Conservation (phyloP, 2,113 vertebrate species). For the Origma solitaria region DNA sequence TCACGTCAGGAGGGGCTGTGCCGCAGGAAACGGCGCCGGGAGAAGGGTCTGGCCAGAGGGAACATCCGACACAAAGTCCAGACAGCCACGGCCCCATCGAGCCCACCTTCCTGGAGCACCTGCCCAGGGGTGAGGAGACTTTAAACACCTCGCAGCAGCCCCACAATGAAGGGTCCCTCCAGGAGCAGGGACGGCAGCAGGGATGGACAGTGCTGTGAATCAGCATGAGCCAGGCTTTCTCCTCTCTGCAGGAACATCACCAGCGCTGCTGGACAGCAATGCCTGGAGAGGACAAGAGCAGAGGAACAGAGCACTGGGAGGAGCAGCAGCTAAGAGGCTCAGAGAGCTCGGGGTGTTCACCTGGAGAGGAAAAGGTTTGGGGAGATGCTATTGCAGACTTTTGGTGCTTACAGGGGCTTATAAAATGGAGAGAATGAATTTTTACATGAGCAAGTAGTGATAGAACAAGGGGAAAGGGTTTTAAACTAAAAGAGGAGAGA, state of each 20-base stretch:
- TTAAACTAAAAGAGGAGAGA: background rate
- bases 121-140: background rate
- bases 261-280: background rate
- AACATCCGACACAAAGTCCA: background rate
- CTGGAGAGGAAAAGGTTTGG: no score
- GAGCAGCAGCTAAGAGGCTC: background rate
- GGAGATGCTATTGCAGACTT: background rate
- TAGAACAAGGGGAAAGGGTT: no score
- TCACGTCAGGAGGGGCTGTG: accelerated
- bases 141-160: background rate
- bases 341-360: no score
- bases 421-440: no score
- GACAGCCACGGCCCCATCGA: background rate
- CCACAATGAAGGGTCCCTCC: background rate
- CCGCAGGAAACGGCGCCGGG: background rate
- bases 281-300: no score
- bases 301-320: background rate
- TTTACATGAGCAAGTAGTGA: no score
- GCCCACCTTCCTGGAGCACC: background rate
- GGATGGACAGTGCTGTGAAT: background rate
- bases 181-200: background rate
- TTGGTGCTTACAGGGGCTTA: no score
- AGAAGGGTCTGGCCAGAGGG: background rate
- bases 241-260: background rate
- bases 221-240: background rate